Percentiles rank a stretch among this genome's conserved stretches.
These are phyloP conservation scores for Megalops atlanticus DNA, from an alignment of 2,113 vertebrate genomes.

Conservation along the genomic window DNA sequence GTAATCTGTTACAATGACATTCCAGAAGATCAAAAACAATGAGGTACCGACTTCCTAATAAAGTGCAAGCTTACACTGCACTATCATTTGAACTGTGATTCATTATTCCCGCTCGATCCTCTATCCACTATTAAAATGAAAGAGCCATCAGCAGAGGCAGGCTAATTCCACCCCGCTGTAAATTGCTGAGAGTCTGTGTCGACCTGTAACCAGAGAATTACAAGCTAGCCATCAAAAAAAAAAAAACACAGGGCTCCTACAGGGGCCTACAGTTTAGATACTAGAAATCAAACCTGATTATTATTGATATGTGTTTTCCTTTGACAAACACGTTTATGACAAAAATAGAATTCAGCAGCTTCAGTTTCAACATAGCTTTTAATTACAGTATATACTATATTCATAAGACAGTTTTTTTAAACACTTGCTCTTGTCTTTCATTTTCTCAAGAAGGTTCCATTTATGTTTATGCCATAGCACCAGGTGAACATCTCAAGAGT, in stretches of 20 bases:
- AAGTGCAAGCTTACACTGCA: slow-evolving; percentile 70
- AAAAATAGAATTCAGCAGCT: slow-evolving; percentile 1
- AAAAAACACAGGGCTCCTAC: too few species aligned
- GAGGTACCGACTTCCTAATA: slow-evolving; percentile 72
- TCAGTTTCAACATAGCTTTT: background rate
- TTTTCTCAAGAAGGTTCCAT: background rate
- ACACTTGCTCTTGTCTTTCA: background rate
- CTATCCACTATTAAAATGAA: slow-evolving; percentile 58
- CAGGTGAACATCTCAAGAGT: slow-evolving; percentile 14
- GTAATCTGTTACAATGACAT: slow-evolving; percentile 66
- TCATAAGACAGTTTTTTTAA: background rate
- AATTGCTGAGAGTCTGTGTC: slow-evolving; percentile 3
- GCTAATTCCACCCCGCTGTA: background rate
- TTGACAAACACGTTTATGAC: background rate
- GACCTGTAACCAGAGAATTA: background rate
- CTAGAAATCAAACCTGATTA: slow-evolving; percentile 11
- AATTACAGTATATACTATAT: background rate
- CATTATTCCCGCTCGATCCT: slow-evolving; percentile 70
- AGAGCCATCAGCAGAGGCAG: slow-evolving; percentile 10
- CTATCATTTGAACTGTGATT: slow-evolving; percentile 73
- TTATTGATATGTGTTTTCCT: slow-evolving; percentile 9
- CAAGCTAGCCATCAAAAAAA: background rate
- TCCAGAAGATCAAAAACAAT: slow-evolving; percentile 66
- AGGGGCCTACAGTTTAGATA: slow-evolving; percentile 2
- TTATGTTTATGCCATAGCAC: slow-evolving; percentile 24